Evolutionary conservation across 2,888 invertebrate species (phyloP).

Genomic region (Lasioglossum morio): DNA sequence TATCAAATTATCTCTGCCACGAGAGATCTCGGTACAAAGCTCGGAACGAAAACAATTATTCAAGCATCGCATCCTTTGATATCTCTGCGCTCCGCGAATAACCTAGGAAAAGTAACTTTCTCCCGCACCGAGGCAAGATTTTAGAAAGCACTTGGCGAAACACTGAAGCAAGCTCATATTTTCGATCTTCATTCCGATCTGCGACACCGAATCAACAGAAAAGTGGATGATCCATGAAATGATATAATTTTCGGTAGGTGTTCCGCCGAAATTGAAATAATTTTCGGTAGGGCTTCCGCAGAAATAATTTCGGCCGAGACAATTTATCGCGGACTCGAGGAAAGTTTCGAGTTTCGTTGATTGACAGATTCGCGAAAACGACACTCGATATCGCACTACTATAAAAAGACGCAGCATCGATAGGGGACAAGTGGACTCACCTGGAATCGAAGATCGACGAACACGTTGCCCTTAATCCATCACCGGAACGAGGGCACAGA

Average conservation of each 20-base stretch:
- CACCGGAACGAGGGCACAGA: not conserved
- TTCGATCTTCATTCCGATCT: too few species aligned
- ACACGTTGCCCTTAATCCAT: slow-evolving; percentile 53
- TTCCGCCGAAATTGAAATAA: not conserved
- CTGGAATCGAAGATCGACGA: slow-evolving; percentile 31
- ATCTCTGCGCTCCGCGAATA: not conserved
- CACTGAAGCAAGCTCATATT: too few species aligned
- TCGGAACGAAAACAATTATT: not conserved
- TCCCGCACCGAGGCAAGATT: not conserved
- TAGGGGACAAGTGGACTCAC: slow-evolving; percentile 51
- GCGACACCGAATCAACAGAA: too few species aligned
- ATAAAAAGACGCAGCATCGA: slow-evolving; percentile 33
- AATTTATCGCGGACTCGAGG: not conserved
- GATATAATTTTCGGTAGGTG: too few species aligned
- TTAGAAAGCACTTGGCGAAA: slow-evolving; percentile 3
- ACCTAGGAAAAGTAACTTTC: slow-evolving; percentile 15
- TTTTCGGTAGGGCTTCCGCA: not conserved
- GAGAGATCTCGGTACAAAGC: not conserved
- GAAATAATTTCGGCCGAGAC: not conserved
- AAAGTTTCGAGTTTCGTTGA: not conserved
- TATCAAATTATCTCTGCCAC: not conserved
- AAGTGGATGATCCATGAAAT: too few species aligned
- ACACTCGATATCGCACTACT: slow-evolving; percentile 16
- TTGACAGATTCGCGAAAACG: not conserved
- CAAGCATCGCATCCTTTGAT: not conserved